phyloP scores from a whole-genome alignment of 2,113 vertebrate genomes.

The Tyrannus savana region DNA sequence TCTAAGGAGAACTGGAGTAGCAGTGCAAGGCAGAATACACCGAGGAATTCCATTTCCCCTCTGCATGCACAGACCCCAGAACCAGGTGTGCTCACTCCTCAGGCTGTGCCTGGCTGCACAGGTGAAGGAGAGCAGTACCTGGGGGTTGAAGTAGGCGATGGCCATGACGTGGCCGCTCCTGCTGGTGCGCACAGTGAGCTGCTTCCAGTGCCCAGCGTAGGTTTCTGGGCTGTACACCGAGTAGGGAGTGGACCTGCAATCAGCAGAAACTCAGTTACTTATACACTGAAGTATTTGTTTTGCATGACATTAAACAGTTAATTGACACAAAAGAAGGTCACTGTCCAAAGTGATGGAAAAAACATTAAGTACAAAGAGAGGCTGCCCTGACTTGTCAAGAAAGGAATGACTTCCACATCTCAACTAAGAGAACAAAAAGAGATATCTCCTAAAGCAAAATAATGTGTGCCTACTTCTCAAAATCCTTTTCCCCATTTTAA shows the following conservation, averaged over 20 bases:
- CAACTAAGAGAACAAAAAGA: neutral
- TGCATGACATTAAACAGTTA: neutral
- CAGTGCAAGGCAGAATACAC: neutral
- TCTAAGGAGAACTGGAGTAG: neutral
- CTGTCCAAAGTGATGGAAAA: neutral
- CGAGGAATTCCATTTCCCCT: neutral
- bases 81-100: fast-evolving
- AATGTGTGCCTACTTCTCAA: neutral
- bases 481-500: neutral
- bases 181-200: slow-evolving; percentile 91
- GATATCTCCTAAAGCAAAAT: neutral
- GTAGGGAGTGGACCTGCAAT: slow-evolving; percentile 86
- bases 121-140: slow-evolving; percentile 73
- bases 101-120: neutral
- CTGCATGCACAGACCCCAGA: neutral
- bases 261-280: neutral
- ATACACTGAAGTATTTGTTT: neutral
- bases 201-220: slow-evolving; percentile 94
- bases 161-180: slow-evolving; percentile 88
- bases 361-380: neutral
- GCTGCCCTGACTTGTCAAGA: neutral
- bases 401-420: neutral
- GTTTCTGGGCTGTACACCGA: slow-evolving; percentile 92
- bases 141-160: slow-evolving; percentile 91
- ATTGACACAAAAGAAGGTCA: neutral